These are phyloP conservation scores for Cisticola juncidis DNA, from an alignment of 2,113 vertebrate genomes.

Conservation along the genomic window DNA sequence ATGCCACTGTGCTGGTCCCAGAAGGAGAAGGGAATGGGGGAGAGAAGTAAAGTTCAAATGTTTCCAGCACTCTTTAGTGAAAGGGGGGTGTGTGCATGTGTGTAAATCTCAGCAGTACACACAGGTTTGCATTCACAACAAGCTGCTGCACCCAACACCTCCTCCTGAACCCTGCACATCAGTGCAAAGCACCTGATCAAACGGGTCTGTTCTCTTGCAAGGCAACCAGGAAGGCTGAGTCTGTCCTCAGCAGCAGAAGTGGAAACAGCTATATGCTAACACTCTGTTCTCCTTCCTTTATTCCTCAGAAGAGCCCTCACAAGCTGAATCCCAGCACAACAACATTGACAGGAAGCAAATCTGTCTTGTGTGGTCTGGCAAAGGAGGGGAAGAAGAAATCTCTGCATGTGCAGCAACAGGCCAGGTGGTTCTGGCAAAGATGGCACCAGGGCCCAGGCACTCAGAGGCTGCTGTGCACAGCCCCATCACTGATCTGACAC, in stretches of 20 bases:
- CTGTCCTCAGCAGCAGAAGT: neutral
- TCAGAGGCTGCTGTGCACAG: neutral
- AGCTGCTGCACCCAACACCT: neutral
- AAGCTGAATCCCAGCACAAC: neutral
- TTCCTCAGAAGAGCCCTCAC: neutral
- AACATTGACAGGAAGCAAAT: neutral
- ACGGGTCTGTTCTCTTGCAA: accelerated
- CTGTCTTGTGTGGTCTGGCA: neutral
- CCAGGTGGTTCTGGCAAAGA: neutral
- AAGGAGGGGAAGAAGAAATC: neutral
- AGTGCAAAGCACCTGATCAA: neutral
- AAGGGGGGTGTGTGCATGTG: accelerated
- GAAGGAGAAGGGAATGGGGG: neutral
- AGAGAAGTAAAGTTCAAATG: neutral
- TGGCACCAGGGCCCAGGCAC: neutral
- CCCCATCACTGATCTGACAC: neutral
- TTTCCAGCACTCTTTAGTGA: neutral
- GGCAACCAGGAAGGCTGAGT: neutral
- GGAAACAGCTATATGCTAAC: neutral
- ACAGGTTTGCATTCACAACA: neutral
- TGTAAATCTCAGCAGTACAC: neutral
- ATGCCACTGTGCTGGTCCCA: neutral
- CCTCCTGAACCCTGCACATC: neutral
- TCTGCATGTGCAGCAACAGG: neutral
- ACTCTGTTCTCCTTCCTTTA: neutral